These are phyloP conservation scores for Troides oblongomaculatus DNA, from an alignment of 2,888 invertebrate genomes.

Conservation along the genomic window DNA sequence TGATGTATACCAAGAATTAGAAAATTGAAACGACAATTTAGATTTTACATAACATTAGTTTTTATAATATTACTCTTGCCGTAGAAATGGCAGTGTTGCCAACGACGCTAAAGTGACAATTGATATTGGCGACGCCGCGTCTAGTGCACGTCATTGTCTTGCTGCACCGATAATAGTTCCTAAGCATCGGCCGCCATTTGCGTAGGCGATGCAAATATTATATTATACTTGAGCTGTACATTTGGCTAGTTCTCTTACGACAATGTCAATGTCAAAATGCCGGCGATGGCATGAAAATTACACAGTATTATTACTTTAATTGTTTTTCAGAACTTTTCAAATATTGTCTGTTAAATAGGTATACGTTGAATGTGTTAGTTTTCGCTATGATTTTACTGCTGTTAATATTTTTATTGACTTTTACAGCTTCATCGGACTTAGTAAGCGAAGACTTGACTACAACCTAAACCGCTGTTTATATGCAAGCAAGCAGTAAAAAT, in stretches of 20 bases:
- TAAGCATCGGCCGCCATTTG: constrained; percentile 41
- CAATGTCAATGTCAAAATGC: not conserved
- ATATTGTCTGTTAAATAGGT: too few species aligned
- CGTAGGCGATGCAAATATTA: constrained; percentile 39
- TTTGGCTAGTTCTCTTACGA: not conserved
- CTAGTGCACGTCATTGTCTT: constrained; percentile 62
- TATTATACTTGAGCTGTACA: not conserved
- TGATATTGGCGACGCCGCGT: constrained; percentile 66
- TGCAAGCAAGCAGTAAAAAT: too few species aligned
- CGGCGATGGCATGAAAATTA: not conserved
- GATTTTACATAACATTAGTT: not conserved
- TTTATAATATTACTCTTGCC: constrained; percentile 9
- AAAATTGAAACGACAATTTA: not conserved
- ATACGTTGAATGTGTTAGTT: too few species aligned
- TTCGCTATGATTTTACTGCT: too few species aligned
- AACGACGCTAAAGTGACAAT: constrained; percentile 56
- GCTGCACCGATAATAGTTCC: constrained; percentile 60
- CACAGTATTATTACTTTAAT: too few species aligned
- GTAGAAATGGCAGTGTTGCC: constrained; percentile 45
- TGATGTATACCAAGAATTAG: not conserved
- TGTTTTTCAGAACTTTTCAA: too few species aligned
- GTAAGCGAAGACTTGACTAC: too few species aligned
- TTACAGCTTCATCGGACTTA: too few species aligned
- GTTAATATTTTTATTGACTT: too few species aligned
- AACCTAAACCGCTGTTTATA: too few species aligned